Percentiles rank a stretch among this genome's conserved stretches.
Conservation (phyloP, 2,113 vertebrate species). For the Ptilorrhoa leucosticta region DNA sequence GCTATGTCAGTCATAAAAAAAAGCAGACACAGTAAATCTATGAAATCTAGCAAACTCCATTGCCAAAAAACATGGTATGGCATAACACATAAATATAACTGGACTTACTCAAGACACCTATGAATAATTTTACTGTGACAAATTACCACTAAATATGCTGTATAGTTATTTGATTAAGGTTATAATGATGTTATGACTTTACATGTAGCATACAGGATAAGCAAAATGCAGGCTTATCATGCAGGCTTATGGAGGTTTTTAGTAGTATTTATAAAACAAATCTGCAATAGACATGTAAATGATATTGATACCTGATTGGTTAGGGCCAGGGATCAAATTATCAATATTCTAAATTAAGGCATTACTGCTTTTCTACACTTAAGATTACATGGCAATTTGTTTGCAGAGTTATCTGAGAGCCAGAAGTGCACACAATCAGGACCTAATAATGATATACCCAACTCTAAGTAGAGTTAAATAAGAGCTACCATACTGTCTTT, state of each 20-base stretch:
- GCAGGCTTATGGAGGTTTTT: background rate
- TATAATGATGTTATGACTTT: slow-evolving; percentile 70
- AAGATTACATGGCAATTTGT: background rate
- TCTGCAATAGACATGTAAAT: background rate
- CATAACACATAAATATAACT: slow-evolving; percentile 84
- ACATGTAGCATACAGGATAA: slow-evolving; percentile 36
- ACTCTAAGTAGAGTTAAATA: background rate
- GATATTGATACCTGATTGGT: background rate
- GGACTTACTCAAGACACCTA: slow-evolving; percentile 70
- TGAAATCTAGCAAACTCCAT: slow-evolving; percentile 81
- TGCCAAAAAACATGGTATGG: slow-evolving; percentile 82
- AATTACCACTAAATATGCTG: slow-evolving; percentile 84
- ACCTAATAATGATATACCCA: background rate
- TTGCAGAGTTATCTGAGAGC: background rate
- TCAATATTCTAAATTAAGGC: slow-evolving; percentile 15
- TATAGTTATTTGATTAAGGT: slow-evolving; percentile 72
- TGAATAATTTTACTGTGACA: slow-evolving; percentile 92
- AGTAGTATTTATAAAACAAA: background rate
- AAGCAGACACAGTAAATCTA: slow-evolving; percentile 94
- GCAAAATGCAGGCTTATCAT: slow-evolving; percentile 28
- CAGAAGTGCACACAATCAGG: background rate
- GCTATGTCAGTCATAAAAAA: slow-evolving; percentile 99
- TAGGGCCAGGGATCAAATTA: background rate
- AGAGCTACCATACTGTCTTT: background rate
- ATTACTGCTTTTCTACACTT: background rate